Base-by-base conservation (phyloP, 2,113 vertebrate genomes). In the Ciconia maguari region DNA sequence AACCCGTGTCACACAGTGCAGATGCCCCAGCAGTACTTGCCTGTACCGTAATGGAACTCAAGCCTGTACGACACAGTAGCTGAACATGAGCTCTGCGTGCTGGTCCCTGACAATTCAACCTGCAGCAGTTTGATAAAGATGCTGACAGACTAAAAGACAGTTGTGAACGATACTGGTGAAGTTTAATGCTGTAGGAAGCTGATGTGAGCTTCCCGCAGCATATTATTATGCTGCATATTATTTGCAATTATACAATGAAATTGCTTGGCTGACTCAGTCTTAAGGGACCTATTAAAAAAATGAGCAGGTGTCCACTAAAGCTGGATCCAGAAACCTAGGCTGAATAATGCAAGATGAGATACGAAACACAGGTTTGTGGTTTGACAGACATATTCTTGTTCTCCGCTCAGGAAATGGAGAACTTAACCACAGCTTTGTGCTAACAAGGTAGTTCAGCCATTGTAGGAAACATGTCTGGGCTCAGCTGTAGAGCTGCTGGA, bases 271-370 rank as follows among this genome's bases (percentile, higher is more conserved):
- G 29, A 25, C n/a, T 44, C n/a, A 9, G 69, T 26, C 49, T 36
- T 16, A 4, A 66, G 77, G 51, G 55, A 78, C 18, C 57, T 38
- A 27, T 60, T 77, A 16, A 41, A 27, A 30, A 52, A 72, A 27
- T 2, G 30, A 83, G 90, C 54, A 86, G 62, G 18, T 81, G 64
- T 13, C 64, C 30, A 21, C 16, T 78, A 9, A 24, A 51, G 72
- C 51, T 54, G 68, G 25, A 32, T 57, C 41, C 44, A 76, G 26
- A 52, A 36, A 24, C 5, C 18, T 5, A 17, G 48, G 68, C 88
- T 38, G 58, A 26, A 2, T 7, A 11, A 7, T 8, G 14, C 36
- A 21, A 0, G 2, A 30, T 7, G 75, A 77, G 36, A 9, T 2
- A 6, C 27, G 30, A 38, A 25, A 7, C 68, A 13, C 20, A 0